These are phyloP conservation scores for Champsocephalus gunnari DNA, from an alignment of 2,797 vertebrate species.

Conservation along the genomic window DNA sequence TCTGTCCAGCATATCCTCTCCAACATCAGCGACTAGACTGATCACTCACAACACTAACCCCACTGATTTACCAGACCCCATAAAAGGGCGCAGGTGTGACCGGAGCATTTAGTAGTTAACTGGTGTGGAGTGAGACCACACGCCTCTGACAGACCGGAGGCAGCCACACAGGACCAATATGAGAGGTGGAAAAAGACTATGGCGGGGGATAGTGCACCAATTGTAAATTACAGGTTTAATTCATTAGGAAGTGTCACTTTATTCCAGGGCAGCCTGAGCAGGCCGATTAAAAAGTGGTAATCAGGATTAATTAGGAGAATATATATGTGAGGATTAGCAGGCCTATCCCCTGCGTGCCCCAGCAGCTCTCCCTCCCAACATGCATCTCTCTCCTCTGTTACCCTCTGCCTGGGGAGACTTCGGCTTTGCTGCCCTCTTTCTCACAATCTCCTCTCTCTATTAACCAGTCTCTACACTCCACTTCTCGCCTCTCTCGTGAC, in stretches of 20 bases:
- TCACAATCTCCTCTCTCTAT: constrained; percentile 39
- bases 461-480: not conserved
- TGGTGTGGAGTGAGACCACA: constrained; percentile 78
- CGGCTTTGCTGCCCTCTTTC: constrained; percentile 47
- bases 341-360: constrained; percentile 57
- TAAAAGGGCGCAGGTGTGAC: constrained; percentile 83
- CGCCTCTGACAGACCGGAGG: constrained; percentile 70
- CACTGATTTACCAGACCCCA: constrained; percentile 74
- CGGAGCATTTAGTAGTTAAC: constrained; percentile 78
- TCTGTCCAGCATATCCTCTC: constrained; percentile 44
- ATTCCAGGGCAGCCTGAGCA: constrained; percentile 77
- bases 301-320: constrained; percentile 87
- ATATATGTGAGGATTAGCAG: constrained; percentile 85
- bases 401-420: constrained; percentile 36
- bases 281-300: constrained; percentile 85
- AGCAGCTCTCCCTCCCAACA: constrained; percentile 50
- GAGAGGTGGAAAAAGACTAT: constrained; percentile 33
- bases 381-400: constrained; percentile 48
- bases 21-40: constrained; percentile 44
- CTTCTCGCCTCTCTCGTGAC: constrained; percentile 4
- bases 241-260: constrained; percentile 86
- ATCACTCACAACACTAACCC: constrained; percentile 66
- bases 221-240: constrained; percentile 82
- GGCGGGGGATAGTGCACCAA: constrained; percentile 63
- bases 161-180: constrained; percentile 66